Evolutionary conservation across 2,113 vertebrate species (phyloP), one percentile per base, ranked within the genome.

Genomic region (Phasianus colchicus): DNA sequence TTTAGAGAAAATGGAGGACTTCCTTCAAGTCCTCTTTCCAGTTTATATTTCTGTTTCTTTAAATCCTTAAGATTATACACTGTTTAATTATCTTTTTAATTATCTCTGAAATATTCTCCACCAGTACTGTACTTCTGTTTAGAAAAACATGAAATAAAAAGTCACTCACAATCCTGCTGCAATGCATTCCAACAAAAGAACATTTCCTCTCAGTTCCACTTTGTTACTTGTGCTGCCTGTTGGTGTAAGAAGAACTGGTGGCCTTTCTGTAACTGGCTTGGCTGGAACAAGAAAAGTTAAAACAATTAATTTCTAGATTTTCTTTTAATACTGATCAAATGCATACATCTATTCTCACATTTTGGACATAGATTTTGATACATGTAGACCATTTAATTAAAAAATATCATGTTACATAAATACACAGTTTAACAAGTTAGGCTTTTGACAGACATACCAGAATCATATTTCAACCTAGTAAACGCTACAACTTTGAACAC

Each of bases 161-260:
- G 55, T 65, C 83, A 99, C 99, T 99, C 97, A 99, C 99, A 99
- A 96, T 96, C 99, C 99, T 92, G 99, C 99, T 34, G 99, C 99
- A 15, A 99, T 99, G 90, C 99, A 99, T 96, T 99, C 99, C 92
- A 99, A 96, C 72, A 99, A 97, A 95, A 99, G 98, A 61, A 98
- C 96, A 72, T 99, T 98, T 97, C 99, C 99, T 97, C 98, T 98
- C 91, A 99, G 96, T 48, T 99, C 99, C 83, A 98, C 98, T 97
- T 98, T 99, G 96, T 97, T 98, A 97, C 98, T 99, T 93, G 97
- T 96, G 60, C 97, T 96, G 36, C 98, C 99, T 83, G 96, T 94
- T 83, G 99, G 99, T 93, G 98, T 98, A 94, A 99, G 96, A 97
- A 99, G 98, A 38, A 96, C 90, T 61, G 99, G 99, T n/a, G 76